A percentile compares a stretch with the other conserved stretches of the same genome.
phyloP scores from a whole-genome alignment of 2,797 vertebrate species.

The Lagorchestes hirsutus region DNA sequence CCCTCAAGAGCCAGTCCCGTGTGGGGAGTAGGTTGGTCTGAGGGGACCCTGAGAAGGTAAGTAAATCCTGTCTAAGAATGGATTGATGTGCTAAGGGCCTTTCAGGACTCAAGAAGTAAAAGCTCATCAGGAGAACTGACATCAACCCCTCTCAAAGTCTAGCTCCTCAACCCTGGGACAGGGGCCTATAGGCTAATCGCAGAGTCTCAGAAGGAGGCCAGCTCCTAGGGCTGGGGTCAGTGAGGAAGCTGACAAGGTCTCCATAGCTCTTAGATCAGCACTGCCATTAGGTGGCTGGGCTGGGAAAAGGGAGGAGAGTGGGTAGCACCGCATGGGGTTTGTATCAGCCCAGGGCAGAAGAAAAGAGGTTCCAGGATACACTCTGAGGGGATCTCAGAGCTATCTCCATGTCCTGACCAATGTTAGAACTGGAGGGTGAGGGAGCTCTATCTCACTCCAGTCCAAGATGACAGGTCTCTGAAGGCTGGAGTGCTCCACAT shows the following conservation, averaged over 20 bases:
- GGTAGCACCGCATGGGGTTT: neutral
- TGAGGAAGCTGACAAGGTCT: too few relatives aligned
- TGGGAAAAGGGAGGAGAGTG: too few relatives aligned
- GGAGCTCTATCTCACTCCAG: constrained; percentile 31
- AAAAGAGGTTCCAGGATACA: neutral
- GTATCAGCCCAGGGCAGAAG: too few relatives aligned
- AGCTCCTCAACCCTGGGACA: neutral
- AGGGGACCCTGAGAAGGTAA: too few relatives aligned
- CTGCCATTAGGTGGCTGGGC: neutral
- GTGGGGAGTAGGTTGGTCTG: neutral
- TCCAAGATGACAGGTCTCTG: neutral
- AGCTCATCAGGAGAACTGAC: neutral
- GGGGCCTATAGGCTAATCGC: neutral
- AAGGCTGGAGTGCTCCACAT: too few relatives aligned
- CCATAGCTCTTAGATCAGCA: neutral
- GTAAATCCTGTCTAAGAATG: neutral
- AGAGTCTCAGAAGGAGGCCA: too few relatives aligned
- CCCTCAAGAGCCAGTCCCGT: neutral
- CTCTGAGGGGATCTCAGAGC: neutral
- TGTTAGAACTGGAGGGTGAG: fast-evolving
- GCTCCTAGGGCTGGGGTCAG: too few relatives aligned
- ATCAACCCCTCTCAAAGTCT: too few relatives aligned
- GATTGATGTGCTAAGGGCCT: neutral
- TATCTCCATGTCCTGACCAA: neutral
- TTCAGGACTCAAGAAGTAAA: neutral